Evolutionary conservation across 2,888 invertebrate species (phyloP).

Genomic region (Tetanocera ferruginea): DNA sequence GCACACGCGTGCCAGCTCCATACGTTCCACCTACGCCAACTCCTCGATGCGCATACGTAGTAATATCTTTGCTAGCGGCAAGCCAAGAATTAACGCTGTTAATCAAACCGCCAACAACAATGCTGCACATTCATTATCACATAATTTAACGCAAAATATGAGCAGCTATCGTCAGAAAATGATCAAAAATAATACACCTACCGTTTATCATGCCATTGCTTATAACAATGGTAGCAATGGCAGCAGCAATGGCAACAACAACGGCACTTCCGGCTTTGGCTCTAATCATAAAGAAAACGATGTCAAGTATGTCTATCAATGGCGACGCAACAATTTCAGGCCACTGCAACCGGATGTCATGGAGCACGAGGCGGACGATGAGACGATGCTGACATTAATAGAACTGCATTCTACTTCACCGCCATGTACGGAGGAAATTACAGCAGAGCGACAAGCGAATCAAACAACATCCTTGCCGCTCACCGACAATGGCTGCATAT

Average conservation of each 20-base stretch:
- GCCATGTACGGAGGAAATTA: slow-evolving; percentile 28
- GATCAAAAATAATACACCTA: background rate
- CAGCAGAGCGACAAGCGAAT: background rate
- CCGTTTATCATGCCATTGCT: slow-evolving; percentile 40
- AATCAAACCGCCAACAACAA: background rate
- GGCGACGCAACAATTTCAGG: slow-evolving; percentile 63
- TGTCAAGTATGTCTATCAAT: slow-evolving; percentile 51
- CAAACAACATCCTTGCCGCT: slow-evolving; percentile 44
- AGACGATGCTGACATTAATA: slow-evolving; percentile 38
- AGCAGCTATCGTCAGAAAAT: slow-evolving; percentile 38
- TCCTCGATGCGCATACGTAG: slow-evolving; percentile 65
- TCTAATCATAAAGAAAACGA: slow-evolving; percentile 4
- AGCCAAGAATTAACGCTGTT: slow-evolving; percentile 1
- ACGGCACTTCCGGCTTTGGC: slow-evolving; percentile 12
- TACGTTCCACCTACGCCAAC: slow-evolving; percentile 66
- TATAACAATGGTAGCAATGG: slow-evolving; percentile 40
- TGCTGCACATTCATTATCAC: background rate
- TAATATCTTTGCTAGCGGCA: slow-evolving; percentile 55
- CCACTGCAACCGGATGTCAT: slow-evolving; percentile 63
- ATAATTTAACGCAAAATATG: slow-evolving; percentile 27
- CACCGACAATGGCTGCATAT: slow-evolving; percentile 57
- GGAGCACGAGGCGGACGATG: slow-evolving; percentile 60
- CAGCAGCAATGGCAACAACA: background rate
- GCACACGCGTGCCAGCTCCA: slow-evolving; percentile 67
- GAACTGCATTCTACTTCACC: slow-evolving; percentile 16